Evolutionary conservation across 2,888 invertebrate species (phyloP).

Genomic region (Allacma fusca): DNA sequence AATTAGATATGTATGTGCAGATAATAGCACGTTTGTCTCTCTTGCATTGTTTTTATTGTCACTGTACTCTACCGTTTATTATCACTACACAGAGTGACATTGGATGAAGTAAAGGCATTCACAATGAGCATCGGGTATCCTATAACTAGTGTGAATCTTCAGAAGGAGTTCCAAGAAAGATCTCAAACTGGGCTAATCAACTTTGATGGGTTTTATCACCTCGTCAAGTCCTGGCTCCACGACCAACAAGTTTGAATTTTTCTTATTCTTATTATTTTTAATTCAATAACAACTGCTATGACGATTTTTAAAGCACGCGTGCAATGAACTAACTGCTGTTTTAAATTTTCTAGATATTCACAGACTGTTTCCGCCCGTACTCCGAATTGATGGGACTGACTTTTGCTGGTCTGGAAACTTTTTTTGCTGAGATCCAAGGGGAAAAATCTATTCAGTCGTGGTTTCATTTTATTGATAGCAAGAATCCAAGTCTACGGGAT

Average conservation of each 20-base stretch:
- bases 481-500: neutral
- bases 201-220: neutral
- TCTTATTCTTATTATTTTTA: neutral
- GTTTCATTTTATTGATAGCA: neutral
- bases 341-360: constrained; percentile 48
- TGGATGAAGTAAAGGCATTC: constrained; percentile 33
- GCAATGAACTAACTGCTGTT: neutral
- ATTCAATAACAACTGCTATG: no score
- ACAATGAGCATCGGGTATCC: constrained; percentile 20
- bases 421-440: neutral
- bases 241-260: constrained; percentile 10
- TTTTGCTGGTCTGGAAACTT: neutral
- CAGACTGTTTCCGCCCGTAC: constrained; percentile 51
- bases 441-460: neutral
- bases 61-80: no score
- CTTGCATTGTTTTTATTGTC: no score
- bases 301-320: neutral
- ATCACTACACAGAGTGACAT: neutral
- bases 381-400: neutral
- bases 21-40: no score
- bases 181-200: neutral
- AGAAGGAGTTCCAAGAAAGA: neutral
- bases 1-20: no score
- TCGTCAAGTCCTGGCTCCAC: constrained; percentile 21
- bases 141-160: neutral